These are phyloP conservation scores for Phalanger gymnotis DNA, from an alignment of 2,797 vertebrate species.

Conservation along the genomic window DNA sequence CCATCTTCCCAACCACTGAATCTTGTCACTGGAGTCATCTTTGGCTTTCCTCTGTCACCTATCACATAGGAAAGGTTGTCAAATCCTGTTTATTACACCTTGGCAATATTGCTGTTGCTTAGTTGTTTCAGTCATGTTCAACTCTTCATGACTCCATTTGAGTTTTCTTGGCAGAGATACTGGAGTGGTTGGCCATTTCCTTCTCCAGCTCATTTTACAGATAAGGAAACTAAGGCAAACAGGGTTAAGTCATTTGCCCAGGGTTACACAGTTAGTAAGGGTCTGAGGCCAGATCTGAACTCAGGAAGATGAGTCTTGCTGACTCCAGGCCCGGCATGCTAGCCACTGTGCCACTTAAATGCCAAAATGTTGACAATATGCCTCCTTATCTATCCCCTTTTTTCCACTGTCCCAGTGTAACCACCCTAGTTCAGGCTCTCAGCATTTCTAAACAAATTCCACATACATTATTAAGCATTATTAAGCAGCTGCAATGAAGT, in stretches of 20 bases:
- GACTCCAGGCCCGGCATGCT: background rate
- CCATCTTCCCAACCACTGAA: background rate
- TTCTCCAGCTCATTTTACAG: background rate
- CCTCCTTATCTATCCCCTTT: background rate
- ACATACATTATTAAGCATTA: background rate
- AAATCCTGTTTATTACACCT: background rate
- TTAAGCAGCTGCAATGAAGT: background rate
- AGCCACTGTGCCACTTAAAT: background rate
- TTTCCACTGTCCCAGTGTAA: background rate
- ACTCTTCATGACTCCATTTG: background rate
- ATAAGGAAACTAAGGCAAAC: background rate
- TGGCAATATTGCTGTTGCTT: background rate
- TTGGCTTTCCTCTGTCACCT: background rate
- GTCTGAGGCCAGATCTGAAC: background rate
- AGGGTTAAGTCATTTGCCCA: background rate
- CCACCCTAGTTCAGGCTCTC: background rate
- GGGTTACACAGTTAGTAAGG: background rate
- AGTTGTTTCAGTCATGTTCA: background rate
- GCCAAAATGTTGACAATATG: background rate
- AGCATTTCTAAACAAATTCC: background rate
- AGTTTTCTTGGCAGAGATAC: background rate
- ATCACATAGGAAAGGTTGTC: background rate
- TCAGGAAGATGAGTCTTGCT: background rate
- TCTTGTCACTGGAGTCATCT: background rate
- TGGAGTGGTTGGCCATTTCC: background rate